phyloP scores from a whole-genome alignment of 2,797 vertebrate genomes.

The Oreochromis grahami region DNA sequence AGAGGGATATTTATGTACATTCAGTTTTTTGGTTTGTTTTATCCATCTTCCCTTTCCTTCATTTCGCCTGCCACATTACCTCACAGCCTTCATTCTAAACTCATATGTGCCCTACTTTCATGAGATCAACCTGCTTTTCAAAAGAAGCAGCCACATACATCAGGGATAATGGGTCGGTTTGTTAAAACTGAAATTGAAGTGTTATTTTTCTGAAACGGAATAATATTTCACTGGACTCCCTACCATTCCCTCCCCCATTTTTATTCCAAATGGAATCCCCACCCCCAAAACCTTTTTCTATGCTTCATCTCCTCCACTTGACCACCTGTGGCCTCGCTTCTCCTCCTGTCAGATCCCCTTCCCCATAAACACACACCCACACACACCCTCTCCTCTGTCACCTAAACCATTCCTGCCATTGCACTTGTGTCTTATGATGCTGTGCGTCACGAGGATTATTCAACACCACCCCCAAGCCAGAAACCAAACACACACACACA shows the following conservation, averaged over 20 bases:
- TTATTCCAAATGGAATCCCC: neutral
- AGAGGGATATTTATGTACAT: neutral
- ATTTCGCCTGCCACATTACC: neutral
- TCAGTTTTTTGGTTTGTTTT: neutral
- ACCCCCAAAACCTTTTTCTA: neutral
- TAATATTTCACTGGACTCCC: neutral
- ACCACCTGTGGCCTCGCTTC: constrained; percentile 61
- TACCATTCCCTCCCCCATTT: neutral
- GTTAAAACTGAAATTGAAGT: constrained; percentile 10
- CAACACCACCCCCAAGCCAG: neutral
- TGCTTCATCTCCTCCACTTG: constrained; percentile 11
- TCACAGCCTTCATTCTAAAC: neutral
- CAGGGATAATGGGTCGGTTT: neutral
- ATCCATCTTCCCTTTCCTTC: neutral
- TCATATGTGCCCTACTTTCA: neutral
- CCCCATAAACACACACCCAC: neutral
- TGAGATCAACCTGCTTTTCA: neutral
- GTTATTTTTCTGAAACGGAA: neutral
- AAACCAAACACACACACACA: neutral
- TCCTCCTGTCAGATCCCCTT: constrained; percentile 31
- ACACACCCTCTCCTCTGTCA: constrained; percentile 4
- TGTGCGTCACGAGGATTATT: constrained; percentile 43
- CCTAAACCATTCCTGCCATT: constrained; percentile 38
- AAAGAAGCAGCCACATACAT: neutral
- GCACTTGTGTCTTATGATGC: constrained; percentile 48